A percentile compares a stretch with the other conserved stretches of the same genome.
Conservation (phyloP, 2,113 vertebrate genomes). For the Nannospalax galili region DNA sequence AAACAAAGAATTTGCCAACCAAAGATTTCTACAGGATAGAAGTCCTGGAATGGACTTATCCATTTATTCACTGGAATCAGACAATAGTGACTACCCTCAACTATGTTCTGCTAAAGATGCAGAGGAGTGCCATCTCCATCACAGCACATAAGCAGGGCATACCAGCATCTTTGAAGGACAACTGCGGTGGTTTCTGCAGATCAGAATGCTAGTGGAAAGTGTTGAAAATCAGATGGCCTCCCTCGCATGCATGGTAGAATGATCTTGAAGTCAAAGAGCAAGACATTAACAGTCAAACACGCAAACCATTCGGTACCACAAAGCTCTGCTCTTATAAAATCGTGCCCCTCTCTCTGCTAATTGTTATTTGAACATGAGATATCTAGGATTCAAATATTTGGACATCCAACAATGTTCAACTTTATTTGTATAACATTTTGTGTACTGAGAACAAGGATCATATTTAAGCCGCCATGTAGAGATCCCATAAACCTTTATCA, state of each 20-base stretch:
- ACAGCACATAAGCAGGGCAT: background rate
- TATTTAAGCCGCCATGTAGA: background rate
- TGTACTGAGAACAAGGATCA: background rate
- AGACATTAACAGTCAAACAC: background rate
- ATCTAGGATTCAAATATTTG: background rate
- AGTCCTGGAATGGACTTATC: background rate
- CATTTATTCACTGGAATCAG: background rate
- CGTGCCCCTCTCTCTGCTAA: background rate
- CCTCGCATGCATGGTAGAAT: background rate
- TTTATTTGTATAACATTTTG: background rate
- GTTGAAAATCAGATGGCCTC: background rate
- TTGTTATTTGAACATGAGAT: background rate
- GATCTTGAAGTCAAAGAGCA: background rate
- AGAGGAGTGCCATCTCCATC: background rate
- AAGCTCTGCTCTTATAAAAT: background rate
- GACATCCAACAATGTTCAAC: background rate
- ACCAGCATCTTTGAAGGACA: background rate
- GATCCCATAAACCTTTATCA: background rate
- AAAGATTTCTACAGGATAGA: background rate
- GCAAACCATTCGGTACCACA: background rate
- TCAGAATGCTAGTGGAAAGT: background rate
- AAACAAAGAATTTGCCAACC: background rate
- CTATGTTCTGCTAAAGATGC: background rate
- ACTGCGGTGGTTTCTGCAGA: background rate
- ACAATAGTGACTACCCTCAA: background rate